Percentiles rank a stretch among this genome's conserved stretches.
phyloP scores from a whole-genome alignment of 2,888 invertebrate species.

The Hemaris fuciformis region DNA sequence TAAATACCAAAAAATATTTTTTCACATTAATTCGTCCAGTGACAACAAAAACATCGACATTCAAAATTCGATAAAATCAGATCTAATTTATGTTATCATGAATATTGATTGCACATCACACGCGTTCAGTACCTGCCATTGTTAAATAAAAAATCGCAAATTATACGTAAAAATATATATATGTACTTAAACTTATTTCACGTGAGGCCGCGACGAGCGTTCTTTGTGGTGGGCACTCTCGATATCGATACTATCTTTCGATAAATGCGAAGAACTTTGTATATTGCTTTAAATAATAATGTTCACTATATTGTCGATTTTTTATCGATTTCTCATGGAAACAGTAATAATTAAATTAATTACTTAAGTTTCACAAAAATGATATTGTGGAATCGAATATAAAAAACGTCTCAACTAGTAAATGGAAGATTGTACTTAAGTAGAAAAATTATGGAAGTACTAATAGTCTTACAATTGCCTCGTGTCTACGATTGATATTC shows the following conservation, averaged over 20 bases:
- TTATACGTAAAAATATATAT: slow-evolving; percentile 25
- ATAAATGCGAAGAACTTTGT: background rate
- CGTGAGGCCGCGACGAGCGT: slow-evolving; percentile 12
- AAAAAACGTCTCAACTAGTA: background rate
- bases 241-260: background rate
- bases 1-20: background rate
- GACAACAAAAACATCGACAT: slow-evolving; percentile 5
- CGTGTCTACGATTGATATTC: background rate
- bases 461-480: background rate
- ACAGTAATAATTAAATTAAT: too few species aligned
- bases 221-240: slow-evolving; percentile 8
- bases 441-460: background rate
- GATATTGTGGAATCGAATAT: background rate
- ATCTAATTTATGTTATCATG: slow-evolving; percentile 36
- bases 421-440: background rate
- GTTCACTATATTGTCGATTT: background rate
- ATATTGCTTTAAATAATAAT: background rate
- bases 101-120: slow-evolving; percentile 60
- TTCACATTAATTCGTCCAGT: background rate
- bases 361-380: background rate
- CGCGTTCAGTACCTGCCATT: slow-evolving; percentile 38
- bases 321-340: too few species aligned
- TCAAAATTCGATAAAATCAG: slow-evolving; percentile 33
- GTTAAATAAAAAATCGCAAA: slow-evolving; percentile 25
- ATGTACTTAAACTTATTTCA: slow-evolving; percentile 33